phyloP scores from a whole-genome alignment of 2,888 invertebrate species.

The Lasioglossum lativentre region DNA sequence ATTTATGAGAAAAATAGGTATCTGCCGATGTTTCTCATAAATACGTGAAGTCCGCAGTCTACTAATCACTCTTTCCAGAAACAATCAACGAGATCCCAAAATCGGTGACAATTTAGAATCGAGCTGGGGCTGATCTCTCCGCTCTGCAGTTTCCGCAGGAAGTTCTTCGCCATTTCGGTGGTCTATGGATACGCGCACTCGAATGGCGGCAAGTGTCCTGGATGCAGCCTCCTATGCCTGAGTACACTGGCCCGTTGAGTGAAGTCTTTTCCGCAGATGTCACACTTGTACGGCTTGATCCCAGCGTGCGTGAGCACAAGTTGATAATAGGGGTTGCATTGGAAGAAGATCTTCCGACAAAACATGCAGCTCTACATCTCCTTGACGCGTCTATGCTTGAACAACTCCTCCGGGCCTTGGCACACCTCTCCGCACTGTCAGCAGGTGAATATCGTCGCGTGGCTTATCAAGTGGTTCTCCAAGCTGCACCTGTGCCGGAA shows the following conservation, averaged over 20 bases:
- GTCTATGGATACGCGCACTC: slow-evolving; percentile 68
- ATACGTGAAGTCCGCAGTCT: no score
- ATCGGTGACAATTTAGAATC: slow-evolving; percentile 40
- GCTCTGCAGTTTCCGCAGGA: slow-evolving; percentile 57
- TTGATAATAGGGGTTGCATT: slow-evolving; percentile 76
- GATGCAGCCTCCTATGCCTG: slow-evolving; percentile 75
- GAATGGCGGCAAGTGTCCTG: slow-evolving; percentile 72
- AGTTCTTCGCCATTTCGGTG: slow-evolving; percentile 72
- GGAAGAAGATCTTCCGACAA: slow-evolving; percentile 72
- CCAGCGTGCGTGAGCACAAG: slow-evolving; percentile 79
- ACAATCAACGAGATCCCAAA: not conserved
- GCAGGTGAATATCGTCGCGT: slow-evolving; percentile 72
- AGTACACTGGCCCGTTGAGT: slow-evolving; percentile 76
- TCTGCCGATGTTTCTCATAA: no score
- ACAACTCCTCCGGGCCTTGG: slow-evolving; percentile 65
- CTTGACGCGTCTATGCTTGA: slow-evolving; percentile 70
- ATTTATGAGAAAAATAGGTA: no score
- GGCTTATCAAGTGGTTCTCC: slow-evolving; percentile 73
- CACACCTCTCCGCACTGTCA: slow-evolving; percentile 71
- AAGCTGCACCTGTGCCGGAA: slow-evolving; percentile 73
- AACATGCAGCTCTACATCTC: slow-evolving; percentile 73
- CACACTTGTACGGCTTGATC: slow-evolving; percentile 79
- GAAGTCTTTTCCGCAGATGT: slow-evolving; percentile 76
- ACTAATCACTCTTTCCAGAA: not conserved
- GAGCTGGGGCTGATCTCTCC: no score